Evolutionary conservation across 2,113 vertebrate species (phyloP).

Genomic region (Tretioscincus oriximinensis): DNA sequence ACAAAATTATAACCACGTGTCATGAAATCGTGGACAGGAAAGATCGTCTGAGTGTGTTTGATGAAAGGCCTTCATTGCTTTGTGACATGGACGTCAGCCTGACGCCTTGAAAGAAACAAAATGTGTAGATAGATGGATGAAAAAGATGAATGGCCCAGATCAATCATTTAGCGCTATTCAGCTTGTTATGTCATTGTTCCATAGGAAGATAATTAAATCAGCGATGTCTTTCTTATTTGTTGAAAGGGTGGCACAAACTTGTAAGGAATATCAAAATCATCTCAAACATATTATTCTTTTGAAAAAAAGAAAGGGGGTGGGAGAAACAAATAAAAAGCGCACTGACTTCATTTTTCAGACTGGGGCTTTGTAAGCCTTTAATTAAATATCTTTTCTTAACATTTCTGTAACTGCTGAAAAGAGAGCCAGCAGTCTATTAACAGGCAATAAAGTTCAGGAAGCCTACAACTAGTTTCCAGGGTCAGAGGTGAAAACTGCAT

Average conservation of each 20-base stretch:
- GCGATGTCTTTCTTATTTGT: conserved; percentile 63
- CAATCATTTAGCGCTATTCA: conserved; percentile 76
- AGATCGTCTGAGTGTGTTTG: conserved; percentile 76
- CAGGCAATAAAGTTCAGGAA: conserved; percentile 88
- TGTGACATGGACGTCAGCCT: conserved; percentile 69
- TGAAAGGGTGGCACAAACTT: conserved; percentile 57
- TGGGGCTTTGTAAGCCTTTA: conserved; percentile 75
- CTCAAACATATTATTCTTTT: conserved; percentile 69
- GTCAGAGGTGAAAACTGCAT: conserved; percentile 85
- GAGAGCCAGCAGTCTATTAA: conserved; percentile 84
- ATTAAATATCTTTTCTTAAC: conserved; percentile 75
- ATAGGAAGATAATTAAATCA: conserved; percentile 73
- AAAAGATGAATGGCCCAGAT: conserved; percentile 79
- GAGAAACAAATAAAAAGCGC: conserved; percentile 1
- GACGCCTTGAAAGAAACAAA: conserved; percentile 74
- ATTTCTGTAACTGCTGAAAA: conserved; percentile 81
- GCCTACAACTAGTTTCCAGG: conserved; percentile 82
- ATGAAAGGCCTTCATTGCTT: conserved; percentile 69
- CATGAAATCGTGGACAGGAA: conserved; percentile 69
- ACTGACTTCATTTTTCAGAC: conserved; percentile 74
- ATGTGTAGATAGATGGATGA: conserved; percentile 74
- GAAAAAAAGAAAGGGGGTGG: not conserved
- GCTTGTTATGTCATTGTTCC: conserved; percentile 68
- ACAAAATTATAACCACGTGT: conserved; percentile 79
- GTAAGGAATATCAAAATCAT: conserved; percentile 72